Evolutionary conservation across 2,888 invertebrate genomes (phyloP).

Genomic region (Cerceris rybyensis): DNA sequence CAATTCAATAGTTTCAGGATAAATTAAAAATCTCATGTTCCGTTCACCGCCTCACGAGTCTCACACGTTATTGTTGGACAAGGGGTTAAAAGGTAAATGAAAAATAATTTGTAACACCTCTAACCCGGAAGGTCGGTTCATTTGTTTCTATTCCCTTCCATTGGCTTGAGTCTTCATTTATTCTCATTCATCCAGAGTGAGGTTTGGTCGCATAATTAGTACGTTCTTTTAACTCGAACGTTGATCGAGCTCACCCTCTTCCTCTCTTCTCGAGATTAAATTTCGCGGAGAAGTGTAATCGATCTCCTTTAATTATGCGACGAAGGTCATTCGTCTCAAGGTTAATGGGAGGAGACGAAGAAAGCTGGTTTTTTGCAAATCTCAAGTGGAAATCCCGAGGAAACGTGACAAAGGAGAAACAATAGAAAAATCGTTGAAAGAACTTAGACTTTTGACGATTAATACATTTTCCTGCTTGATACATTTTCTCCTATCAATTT

Average conservation of each 20-base stretch:
- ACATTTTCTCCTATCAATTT: too few relatives aligned
- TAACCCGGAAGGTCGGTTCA: constrained; percentile 14
- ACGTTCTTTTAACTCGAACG: constrained; percentile 41
- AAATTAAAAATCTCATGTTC: too few relatives aligned
- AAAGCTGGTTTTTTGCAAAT: neutral
- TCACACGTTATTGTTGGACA: too few relatives aligned
- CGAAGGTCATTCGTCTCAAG: constrained; percentile 26
- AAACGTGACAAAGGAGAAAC: too few relatives aligned
- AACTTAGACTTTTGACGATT: too few relatives aligned
- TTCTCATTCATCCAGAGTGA: constrained; percentile 16
- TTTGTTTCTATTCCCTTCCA: neutral
- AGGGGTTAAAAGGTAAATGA: constrained; percentile 27
- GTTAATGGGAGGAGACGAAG: constrained; percentile 10
- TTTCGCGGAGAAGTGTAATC: constrained; percentile 36
- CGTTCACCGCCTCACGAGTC: too few relatives aligned
- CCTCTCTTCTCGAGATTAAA: constrained; percentile 32
- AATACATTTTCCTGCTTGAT: too few relatives aligned
- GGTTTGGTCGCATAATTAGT: constrained; percentile 45
- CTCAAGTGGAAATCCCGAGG: too few relatives aligned
- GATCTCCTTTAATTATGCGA: constrained; percentile 42
- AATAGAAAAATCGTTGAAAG: too few relatives aligned
- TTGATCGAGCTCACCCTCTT: constrained; percentile 27
- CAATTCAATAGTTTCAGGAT: too few relatives aligned
- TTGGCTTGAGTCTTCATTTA: constrained; percentile 37
- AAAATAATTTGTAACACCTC: constrained; percentile 15